Percentiles rank a stretch among this genome's conserved stretches.
These are phyloP conservation scores for Rhipidura dahli DNA, from an alignment of 2,113 vertebrate genomes.

Conservation along the genomic window DNA sequence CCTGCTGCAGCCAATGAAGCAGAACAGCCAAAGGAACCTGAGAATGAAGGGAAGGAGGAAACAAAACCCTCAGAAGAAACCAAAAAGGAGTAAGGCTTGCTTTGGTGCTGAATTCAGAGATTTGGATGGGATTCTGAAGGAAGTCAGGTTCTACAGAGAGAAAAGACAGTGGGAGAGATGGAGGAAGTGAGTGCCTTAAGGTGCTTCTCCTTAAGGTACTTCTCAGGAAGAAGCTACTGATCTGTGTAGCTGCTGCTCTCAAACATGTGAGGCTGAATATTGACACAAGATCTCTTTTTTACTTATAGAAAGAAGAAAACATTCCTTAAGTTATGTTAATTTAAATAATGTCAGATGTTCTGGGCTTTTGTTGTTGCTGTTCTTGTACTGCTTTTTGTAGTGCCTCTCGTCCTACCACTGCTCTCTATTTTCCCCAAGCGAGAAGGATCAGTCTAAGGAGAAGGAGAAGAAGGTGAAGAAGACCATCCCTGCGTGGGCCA, in stretches of 20 bases:
- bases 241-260: background rate
- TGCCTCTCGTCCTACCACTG: background rate
- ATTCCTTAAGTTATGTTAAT: background rate
- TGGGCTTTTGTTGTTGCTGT: background rate
- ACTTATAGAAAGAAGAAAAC: background rate
- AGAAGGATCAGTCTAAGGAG: slow-evolving; percentile 88
- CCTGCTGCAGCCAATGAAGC: slow-evolving; percentile 73
- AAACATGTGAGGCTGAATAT: background rate
- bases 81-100: slow-evolving; percentile 85
- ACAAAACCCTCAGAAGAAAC: slow-evolving; percentile 76
- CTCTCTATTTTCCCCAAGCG: slow-evolving; percentile 64
- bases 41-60: slow-evolving; percentile 72
- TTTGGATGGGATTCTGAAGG: background rate
- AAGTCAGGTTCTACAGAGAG: background rate
- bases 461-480: slow-evolving; percentile 95
- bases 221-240: background rate
- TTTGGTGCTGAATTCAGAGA: background rate
- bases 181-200: background rate
- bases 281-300: background rate
- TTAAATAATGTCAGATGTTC: background rate
- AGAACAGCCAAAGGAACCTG: slow-evolving; percentile 73
- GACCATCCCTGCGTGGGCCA: slow-evolving; percentile 95
- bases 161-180: background rate
- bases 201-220: background rate
- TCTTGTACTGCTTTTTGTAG: background rate